A percentile compares a stretch with the other conserved stretches of the same genome.
phyloP scores from a whole-genome alignment of 1,140 invertebrate species.

The Adoxophyes honmai region DNA sequence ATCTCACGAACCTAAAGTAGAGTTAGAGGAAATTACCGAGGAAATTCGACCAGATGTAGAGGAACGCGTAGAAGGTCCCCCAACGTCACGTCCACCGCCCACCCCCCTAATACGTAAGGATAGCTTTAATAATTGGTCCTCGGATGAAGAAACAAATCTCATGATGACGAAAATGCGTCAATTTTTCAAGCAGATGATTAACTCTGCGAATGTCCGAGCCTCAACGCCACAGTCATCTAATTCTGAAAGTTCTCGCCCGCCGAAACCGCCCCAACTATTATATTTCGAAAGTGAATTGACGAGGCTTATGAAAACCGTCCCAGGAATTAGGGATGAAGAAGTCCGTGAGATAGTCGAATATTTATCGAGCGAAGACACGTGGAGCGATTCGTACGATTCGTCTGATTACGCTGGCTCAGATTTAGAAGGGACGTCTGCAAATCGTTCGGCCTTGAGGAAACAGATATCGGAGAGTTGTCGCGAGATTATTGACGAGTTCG shows the following conservation, averaged over 20 bases:
- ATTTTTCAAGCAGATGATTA: slow-evolving; percentile 93
- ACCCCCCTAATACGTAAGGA: slow-evolving; percentile 86
- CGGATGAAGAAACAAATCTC: slow-evolving; percentile 94
- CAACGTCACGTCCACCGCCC: slow-evolving; percentile 64
- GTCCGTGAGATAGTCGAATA: slow-evolving; percentile 95
- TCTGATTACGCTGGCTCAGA: slow-evolving; percentile 94
- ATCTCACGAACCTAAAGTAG: slow-evolving; percentile 75
- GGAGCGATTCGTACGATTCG: slow-evolving; percentile 94
- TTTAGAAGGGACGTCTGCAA: slow-evolving; percentile 84
- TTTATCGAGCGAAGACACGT: slow-evolving; percentile 93
- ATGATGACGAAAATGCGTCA: slow-evolving; percentile 97
- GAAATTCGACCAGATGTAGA: slow-evolving; percentile 71
- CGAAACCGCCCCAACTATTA: slow-evolving; percentile 89
- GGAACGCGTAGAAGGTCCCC: slow-evolving; percentile 61
- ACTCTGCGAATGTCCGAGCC: slow-evolving; percentile 79
- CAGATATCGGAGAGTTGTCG: slow-evolving; percentile 92
- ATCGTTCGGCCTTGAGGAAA: slow-evolving; percentile 86
- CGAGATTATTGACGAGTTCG: slow-evolving; percentile 91
- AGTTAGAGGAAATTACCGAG: slow-evolving; percentile 78
- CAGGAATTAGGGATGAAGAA: slow-evolving; percentile 92
- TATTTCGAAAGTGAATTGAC: slow-evolving; percentile 94
- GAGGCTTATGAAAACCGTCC: slow-evolving; percentile 93
- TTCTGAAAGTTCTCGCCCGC: slow-evolving; percentile 78
- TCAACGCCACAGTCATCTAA: slow-evolving; percentile 77
- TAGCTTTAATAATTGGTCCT: slow-evolving; percentile 95